Percentiles rank a stretch among this genome's conserved stretches.
Conservation (phyloP, 1,140 invertebrate genomes). For the Heliconius congener region DNA sequence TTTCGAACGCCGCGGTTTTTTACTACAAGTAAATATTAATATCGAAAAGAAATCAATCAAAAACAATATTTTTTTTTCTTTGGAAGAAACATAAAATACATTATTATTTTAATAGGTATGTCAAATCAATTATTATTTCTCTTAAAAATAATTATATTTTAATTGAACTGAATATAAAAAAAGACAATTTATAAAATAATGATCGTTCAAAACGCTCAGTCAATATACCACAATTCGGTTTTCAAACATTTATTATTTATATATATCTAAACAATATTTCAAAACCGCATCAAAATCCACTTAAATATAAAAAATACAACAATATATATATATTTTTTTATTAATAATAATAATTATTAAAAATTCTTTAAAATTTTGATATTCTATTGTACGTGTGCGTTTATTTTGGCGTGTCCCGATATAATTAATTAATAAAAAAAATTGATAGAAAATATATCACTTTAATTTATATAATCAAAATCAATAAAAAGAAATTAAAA, state of each 20-base stretch:
- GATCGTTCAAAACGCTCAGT: slow-evolving; percentile 17
- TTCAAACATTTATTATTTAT: neutral
- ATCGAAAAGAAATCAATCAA: too few relatives aligned
- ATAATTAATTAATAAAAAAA: slow-evolving; percentile 17
- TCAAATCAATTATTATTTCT: too few relatives aligned
- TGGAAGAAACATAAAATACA: too few relatives aligned
- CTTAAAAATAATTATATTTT: too few relatives aligned
- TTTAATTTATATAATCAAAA: neutral
- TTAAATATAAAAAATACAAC: neutral
- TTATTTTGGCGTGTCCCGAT: slow-evolving; percentile 30
- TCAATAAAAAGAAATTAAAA: neutral
- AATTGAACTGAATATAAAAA: too few relatives aligned
- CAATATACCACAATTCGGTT: neutral
- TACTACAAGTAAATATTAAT: neutral
- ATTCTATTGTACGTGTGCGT: slow-evolving; percentile 25
- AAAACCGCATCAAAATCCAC: neutral
- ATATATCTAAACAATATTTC: neutral
- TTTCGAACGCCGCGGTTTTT: slow-evolving; percentile 28
- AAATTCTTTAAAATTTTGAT: slow-evolving; percentile 8
- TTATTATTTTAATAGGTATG: too few relatives aligned
- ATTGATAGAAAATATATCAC: slow-evolving; percentile 29
- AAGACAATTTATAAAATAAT: neutral
- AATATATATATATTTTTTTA: neutral
- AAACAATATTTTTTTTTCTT: too few relatives aligned
- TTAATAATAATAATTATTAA: neutral